phyloP scores from a whole-genome alignment of 2,888 invertebrate genomes.

The Altica lythri region DNA sequence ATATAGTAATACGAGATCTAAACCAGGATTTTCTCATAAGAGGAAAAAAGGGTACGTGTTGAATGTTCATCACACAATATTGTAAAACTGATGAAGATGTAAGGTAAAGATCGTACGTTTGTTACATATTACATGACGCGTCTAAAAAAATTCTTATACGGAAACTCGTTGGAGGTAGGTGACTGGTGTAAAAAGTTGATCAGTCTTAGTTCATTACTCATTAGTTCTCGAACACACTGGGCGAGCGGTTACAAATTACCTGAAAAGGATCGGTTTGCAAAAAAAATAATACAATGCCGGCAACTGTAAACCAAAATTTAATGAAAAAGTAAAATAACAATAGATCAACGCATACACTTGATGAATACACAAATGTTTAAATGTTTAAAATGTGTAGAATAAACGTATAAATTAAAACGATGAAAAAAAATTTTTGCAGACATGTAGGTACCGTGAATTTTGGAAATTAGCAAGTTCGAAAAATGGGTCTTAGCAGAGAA shows the following conservation, averaged over 20 bases:
- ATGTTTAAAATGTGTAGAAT: no score
- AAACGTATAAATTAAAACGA: no score
- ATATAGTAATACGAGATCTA: constrained; percentile 35
- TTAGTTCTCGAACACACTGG: constrained; percentile 18
- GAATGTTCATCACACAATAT: constrained; percentile 35
- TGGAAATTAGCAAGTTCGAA: no score
- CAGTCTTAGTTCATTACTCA: constrained; percentile 26
- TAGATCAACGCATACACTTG: no score
- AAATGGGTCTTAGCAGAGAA: no score
- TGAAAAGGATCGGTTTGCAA: constrained; percentile 7
- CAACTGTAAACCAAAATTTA: neutral
- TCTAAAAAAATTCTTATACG: constrained; percentile 33
- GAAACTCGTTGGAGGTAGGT: constrained; percentile 28
- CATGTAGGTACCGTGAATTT: no score
- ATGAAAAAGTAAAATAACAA: neutral
- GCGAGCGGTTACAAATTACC: constrained; percentile 21
- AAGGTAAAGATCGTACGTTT: constrained; percentile 38
- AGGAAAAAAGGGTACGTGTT: constrained; percentile 32
- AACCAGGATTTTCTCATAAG: constrained; percentile 33
- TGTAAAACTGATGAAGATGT: constrained; percentile 42
- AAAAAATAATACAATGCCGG: neutral
- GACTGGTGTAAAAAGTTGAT: constrained; percentile 28
- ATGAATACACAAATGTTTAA: no score
- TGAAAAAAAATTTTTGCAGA: no score
- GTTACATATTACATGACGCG: constrained; percentile 44